Evolutionary conservation across 2,888 invertebrate genomes (phyloP).

Genomic region (Helobdella robusta): DNA sequence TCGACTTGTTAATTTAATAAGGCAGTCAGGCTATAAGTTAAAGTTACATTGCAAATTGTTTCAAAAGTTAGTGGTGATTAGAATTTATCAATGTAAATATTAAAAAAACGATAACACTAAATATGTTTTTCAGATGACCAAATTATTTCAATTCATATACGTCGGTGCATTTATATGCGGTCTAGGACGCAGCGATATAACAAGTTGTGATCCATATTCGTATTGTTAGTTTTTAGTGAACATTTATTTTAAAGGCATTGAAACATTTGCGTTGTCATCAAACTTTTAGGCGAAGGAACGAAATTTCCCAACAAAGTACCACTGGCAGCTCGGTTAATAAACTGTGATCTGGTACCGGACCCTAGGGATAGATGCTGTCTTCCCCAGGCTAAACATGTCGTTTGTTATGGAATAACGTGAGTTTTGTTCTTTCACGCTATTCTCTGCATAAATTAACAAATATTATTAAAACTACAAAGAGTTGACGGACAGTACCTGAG

Average conservation of each 20-base stretch:
- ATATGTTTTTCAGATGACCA: not conserved
- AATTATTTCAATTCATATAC: no score
- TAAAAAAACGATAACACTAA: no score
- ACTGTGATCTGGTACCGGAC: constrained; percentile 23
- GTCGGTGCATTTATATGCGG: no score
- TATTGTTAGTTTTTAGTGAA: constrained; percentile 19
- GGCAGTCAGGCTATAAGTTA: no score
- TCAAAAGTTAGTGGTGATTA: no score
- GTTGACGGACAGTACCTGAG: constrained; percentile 25
- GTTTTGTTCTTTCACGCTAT: not conserved
- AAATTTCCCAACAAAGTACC: constrained; percentile 24
- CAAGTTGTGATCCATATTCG: constrained; percentile 23
- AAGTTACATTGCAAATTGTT: no score
- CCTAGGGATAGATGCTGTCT: constrained; percentile 27
- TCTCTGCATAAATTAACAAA: not conserved
- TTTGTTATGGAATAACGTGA: constrained; percentile 28
- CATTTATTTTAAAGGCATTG: not conserved
- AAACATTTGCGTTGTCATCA: not conserved
- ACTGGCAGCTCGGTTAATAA: constrained; percentile 19
- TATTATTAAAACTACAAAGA: not conserved
- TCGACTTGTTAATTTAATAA: no score
- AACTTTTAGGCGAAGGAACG: constrained; percentile 18
- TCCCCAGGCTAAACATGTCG: constrained; percentile 28
- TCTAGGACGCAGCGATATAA: no score
- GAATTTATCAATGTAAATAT: no score